phyloP scores from a whole-genome alignment of 2,113 vertebrate species.

The Anhinga rufa region DNA sequence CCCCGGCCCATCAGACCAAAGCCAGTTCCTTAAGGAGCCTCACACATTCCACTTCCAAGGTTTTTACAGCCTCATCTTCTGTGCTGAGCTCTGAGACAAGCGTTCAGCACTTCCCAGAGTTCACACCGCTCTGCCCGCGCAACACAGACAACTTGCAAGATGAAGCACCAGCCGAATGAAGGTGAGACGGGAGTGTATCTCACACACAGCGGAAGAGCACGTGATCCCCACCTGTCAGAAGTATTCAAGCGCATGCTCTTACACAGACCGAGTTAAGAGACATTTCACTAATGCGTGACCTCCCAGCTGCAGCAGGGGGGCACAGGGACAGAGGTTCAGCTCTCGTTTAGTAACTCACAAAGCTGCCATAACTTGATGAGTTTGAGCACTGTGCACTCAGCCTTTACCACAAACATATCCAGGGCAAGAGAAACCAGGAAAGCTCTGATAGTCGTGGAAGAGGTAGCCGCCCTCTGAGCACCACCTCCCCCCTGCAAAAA shows the following conservation, averaged over 20 bases:
- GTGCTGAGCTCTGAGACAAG: not conserved
- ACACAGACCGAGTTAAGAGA: not conserved
- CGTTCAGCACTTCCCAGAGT: not conserved
- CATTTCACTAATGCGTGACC: accelerated
- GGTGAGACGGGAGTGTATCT: not conserved
- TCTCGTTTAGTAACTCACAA: not conserved
- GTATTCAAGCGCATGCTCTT: not conserved
- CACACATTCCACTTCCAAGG: not conserved
- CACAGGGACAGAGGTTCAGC: not conserved
- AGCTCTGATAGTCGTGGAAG: not conserved
- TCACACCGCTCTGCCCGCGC: not conserved
- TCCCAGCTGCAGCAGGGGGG: not conserved
- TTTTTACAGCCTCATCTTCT: not conserved
- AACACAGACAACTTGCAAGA: not conserved
- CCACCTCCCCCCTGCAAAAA: not conserved
- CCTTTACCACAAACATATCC: not conserved
- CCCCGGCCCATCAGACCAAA: not conserved
- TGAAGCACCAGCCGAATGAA: not conserved
- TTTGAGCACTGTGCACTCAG: not conserved
- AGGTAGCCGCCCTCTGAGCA: not conserved
- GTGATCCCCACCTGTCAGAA: not conserved
- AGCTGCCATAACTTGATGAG: not conserved
- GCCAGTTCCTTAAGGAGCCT: not conserved
- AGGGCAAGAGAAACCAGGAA: not conserved
- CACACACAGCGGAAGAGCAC: not conserved